Evolutionary conservation across 2,113 vertebrate genomes (phyloP).

Genomic region (Lagopus muta): DNA sequence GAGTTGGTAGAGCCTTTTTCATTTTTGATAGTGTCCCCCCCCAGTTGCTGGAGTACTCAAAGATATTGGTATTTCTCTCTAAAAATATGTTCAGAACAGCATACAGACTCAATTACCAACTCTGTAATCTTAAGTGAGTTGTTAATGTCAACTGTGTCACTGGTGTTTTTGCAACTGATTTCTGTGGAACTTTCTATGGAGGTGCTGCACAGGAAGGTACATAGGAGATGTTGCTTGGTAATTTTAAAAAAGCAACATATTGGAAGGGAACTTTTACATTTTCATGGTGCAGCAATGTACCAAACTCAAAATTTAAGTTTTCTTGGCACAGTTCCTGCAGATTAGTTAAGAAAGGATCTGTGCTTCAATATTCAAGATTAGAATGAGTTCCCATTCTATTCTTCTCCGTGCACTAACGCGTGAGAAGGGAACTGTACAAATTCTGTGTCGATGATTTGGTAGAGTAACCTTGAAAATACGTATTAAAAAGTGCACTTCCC

Average conservation of each 20-base stretch:
- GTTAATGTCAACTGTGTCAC: background rate
- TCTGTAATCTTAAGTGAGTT: background rate
- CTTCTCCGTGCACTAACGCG: background rate
- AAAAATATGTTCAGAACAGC: background rate
- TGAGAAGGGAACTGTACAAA: background rate
- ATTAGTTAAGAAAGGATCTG: background rate
- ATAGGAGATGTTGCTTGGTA: background rate
- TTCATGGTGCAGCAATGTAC: background rate
- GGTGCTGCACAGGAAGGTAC: background rate
- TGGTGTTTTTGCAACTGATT: slow-evolving; percentile 20
- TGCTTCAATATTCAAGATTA: background rate
- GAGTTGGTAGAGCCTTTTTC: background rate
- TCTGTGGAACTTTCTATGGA: background rate
- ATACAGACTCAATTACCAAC: background rate
- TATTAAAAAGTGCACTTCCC: background rate
- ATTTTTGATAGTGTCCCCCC: background rate
- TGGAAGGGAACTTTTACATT: background rate
- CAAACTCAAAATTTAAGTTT: background rate
- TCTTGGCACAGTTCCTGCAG: background rate
- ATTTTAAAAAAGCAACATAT: background rate
- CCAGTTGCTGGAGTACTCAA: background rate
- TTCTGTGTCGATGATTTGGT: background rate
- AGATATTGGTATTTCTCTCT: background rate
- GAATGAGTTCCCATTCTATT: background rate
- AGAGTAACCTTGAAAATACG: background rate